Evolutionary conservation across 2,113 vertebrate species (phyloP).

Genomic region (Heliornis fulica): DNA sequence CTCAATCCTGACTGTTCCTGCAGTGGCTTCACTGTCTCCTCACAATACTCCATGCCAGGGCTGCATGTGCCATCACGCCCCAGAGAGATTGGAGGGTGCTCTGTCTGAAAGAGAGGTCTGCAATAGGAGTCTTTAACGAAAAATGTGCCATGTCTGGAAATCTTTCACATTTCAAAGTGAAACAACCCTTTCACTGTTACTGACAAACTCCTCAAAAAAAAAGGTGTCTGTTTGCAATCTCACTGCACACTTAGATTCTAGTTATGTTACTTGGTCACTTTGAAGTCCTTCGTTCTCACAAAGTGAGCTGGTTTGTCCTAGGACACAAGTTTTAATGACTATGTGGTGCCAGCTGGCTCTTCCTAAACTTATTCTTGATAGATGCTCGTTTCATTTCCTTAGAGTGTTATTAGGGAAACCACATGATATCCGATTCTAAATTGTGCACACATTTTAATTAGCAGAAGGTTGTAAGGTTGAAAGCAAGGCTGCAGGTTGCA

Average conservation of each 20-base stretch:
- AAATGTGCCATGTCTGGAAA: neutral
- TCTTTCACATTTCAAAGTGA: neutral
- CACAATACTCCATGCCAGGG: neutral
- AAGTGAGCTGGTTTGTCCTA: neutral
- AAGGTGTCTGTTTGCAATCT: neutral
- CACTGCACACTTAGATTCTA: neutral
- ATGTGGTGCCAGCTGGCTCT: slow-evolving; percentile 7
- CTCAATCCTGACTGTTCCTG: neutral
- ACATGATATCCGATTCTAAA: neutral
- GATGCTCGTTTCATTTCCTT: neutral
- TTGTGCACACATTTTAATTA: neutral
- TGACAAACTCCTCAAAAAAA: neutral
- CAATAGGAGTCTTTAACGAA: neutral
- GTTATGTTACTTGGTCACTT: neutral
- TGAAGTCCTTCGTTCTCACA: neutral
- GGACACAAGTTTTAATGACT: neutral
- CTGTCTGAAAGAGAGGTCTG: rapidly evolving
- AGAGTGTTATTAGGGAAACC: neutral
- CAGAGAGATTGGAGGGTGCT: neutral
- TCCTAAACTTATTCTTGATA: neutral
- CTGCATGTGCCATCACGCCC: neutral
- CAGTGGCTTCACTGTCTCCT: neutral
- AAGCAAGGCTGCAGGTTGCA: neutral
- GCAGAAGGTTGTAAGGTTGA: neutral
- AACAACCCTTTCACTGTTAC: neutral